Base-by-base conservation (phyloP, 2,113 vertebrate species). In the Brachypodius melanocephalos region DNA sequence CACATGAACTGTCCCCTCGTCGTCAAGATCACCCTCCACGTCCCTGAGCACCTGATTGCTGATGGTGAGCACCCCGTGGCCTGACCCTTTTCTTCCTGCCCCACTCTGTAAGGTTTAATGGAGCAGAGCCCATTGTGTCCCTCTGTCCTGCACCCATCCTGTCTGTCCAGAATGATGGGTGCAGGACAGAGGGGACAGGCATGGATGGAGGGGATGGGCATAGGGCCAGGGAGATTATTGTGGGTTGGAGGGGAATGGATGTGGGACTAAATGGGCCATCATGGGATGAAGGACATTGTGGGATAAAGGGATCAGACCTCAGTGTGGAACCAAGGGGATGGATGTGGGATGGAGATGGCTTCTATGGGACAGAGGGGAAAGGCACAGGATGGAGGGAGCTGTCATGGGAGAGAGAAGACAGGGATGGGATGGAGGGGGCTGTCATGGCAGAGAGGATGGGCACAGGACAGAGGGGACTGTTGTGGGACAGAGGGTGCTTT, bases 21-120 rank as follows among this genome's bases (percentile, higher is more conserved):
- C 0, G 99, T 99, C 68, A 98, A 99, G 79, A 99, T 99, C 89
- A 99, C 99, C 69, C 98, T 99, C 10, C 99, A 99, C 0, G 99
- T 99, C 61, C 99, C 99, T 0, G 99, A 99, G 96, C 99, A 99
- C 96, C 99, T 99, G 92, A 99, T 99, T 0, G 99, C 99, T 2
- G 99, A 99, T 4, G 99, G 99, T 99, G 95, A 98, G 97, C 10
- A 3, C 19, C 11, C 61, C 9, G 0, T 1, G 2, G 26, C 9
- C 36, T 36, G 3, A 17, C 12, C 14, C n/a, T 3, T 15, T 11
- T 5, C 13, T 6, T 79, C 85, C 93, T 74, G 38, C 49, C 36
- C 58, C 45, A 7, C 87, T 81, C 94, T 34, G 36, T 1, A 4
- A 66, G 26, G 49, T 45, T 2, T 42, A 4, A 3, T 12, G 46